Evolutionary conservation across 2,888 invertebrate genomes (phyloP).

Genomic region (Drosophila helvetica): DNA sequence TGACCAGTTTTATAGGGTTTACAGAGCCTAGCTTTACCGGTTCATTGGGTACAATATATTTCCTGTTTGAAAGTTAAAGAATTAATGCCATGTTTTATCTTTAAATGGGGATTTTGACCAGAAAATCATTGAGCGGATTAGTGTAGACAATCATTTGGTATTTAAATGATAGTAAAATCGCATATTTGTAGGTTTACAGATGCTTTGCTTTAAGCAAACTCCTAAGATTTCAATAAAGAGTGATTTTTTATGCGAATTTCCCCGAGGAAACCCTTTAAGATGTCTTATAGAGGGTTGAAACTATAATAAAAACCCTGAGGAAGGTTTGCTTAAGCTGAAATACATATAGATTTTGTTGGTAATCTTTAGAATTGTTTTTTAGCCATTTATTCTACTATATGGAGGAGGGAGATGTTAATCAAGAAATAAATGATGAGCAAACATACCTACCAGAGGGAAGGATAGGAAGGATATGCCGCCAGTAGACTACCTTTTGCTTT

Average conservation of each 20-base stretch:
- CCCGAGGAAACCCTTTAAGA: too few species aligned
- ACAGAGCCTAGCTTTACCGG: not conserved
- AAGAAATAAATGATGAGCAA: too few species aligned
- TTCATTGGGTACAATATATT: too few species aligned
- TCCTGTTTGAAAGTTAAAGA: too few species aligned
- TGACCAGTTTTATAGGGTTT: too few species aligned
- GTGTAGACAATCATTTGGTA: too few species aligned
- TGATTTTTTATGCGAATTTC: too few species aligned
- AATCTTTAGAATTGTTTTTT: not conserved
- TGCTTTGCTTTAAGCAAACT: too few species aligned
- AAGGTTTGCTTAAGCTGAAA: not conserved
- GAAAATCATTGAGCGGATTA: not conserved
- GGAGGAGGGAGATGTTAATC: too few species aligned
- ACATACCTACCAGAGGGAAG: not conserved
- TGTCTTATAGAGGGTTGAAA: not conserved
- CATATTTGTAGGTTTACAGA: not conserved
- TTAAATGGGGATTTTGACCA: too few species aligned
- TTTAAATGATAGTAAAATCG: not conserved
- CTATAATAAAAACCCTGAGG: not conserved
- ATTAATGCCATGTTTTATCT: not conserved
- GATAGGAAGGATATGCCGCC: not conserved
- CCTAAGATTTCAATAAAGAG: not conserved
- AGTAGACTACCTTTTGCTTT: slow-evolving; percentile 28
- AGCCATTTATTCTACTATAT: not conserved
- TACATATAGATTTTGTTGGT: too few species aligned